Base-by-base conservation (phyloP, 1,140 invertebrate genomes). In the Bombus breviceps region DNA sequence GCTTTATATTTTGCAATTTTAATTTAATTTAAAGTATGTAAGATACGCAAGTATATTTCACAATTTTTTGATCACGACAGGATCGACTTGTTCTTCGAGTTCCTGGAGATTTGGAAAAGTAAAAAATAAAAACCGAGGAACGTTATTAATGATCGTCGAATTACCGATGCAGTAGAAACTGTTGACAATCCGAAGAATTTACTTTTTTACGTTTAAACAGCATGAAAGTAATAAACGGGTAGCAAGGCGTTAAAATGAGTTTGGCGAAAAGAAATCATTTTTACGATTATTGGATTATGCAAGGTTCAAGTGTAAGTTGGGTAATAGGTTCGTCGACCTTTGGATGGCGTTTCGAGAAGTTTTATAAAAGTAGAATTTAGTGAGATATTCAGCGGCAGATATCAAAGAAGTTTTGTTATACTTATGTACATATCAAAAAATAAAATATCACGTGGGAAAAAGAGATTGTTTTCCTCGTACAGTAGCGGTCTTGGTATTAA, bases 61-160 rank as follows among this genome's bases (percentile, higher is more conserved):
- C 1, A 28, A n/a, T 12, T n/a, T 62, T n/a, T n/a, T 62, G 4
- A 1, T 13, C 12, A 0, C 59, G 1, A 5, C 10, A n/a, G 3
- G 9, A n/a, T 62, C 59, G 59, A 62, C 25, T 13, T 5, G 28
- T 62, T 22, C 18, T 53, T 53, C 28, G 28, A 62, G 28, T n/a
- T 62, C 3, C 28, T 62, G 12, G 9, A n/a, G 25, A 62, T 5
- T 62, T 62, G 28, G 28, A 62, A 62, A n/a, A 62, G 28, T 13
- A 62, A 62, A 62, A 13, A 12, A 62, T 1, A 1, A 13, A n/a
- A 4, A 13, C 13, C 8, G 59, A 12, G 25, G 28, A n/a, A 62
- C 1, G 10, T 62, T 62, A 9, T 10, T 22, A n/a, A 62, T 4
- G 22, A n/a, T 62, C 59, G 13, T n/a, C 3, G 59, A n/a, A 9